Conservation (phyloP, 1,140 invertebrate species). For the Berghia stephanieae region DNA sequence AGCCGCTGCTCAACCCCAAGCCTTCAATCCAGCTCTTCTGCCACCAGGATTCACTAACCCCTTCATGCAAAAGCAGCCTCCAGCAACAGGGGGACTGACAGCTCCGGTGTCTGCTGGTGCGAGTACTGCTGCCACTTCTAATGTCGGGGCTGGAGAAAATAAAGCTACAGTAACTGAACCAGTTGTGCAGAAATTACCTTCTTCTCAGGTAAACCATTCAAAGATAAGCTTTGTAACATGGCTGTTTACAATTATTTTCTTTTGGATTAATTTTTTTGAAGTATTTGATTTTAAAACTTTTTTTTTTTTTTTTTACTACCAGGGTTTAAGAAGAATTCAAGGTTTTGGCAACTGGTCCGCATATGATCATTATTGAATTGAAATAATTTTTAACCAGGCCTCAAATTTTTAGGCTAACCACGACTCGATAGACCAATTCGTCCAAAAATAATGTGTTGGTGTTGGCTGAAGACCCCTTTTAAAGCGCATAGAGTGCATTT, state of each 20-base stretch:
- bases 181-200: slow-evolving; percentile 36
- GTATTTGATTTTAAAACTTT: neutral
- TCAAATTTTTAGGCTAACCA: too few species aligned
- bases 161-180: slow-evolving; percentile 37
- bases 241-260: neutral
- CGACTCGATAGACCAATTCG: too few species aligned
- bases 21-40: slow-evolving; percentile 69
- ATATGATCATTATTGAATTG: too few species aligned
- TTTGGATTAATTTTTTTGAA: neutral
- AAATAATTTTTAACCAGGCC: too few species aligned
- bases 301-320: slow-evolving; percentile 13
- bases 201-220: slow-evolving; percentile 32
- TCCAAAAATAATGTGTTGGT: too few species aligned
- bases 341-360: too few species aligned
- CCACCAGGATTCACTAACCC: slow-evolving; percentile 67
- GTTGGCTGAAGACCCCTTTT: too few species aligned
- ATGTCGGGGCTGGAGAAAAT: slow-evolving; percentile 25
- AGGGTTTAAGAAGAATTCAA: slow-evolving; percentile 4
- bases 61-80: slow-evolving; percentile 68
- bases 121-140: slow-evolving; percentile 30
- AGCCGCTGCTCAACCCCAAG: slow-evolving; percentile 38
- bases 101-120: slow-evolving; percentile 28
- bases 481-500: too few species aligned
- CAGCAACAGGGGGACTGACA: slow-evolving; percentile 28
- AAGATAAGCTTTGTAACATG: neutral